phyloP scores from a whole-genome alignment of 2,888 invertebrate genomes.

The Timema cristinae region DNA sequence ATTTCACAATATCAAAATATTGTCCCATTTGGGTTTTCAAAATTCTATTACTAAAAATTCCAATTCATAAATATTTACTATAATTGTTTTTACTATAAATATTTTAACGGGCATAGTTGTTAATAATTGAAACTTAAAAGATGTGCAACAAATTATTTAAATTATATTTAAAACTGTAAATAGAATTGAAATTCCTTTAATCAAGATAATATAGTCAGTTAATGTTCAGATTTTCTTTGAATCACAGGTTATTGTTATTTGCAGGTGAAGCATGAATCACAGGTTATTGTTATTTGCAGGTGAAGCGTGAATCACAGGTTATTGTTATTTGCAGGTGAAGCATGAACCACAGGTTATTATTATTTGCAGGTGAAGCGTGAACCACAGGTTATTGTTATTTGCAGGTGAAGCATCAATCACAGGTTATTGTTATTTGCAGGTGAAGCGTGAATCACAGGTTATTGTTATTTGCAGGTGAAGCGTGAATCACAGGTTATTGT shows the following conservation, averaged over 20 bases:
- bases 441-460: slow-evolving; percentile 55
- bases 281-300: slow-evolving; percentile 45
- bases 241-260: slow-evolving; percentile 24
- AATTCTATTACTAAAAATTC: no score
- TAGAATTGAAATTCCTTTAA: no score
- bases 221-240: no score
- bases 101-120: no score
- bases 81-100: no score
- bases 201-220: no score
- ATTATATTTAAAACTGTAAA: no score
- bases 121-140: no score
- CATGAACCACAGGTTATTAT: slow-evolving; percentile 33
- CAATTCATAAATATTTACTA: no score
- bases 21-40: no score
- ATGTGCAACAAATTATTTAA: no score
- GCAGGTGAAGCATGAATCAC: slow-evolving; percentile 58
- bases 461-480: slow-evolving; percentile 57
- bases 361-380: slow-evolving; percentile 62
- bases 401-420: slow-evolving; percentile 58
- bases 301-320: slow-evolving; percentile 55
- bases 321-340: slow-evolving; percentile 57
- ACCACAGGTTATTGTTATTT: slow-evolving; percentile 24
- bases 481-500: slow-evolving; percentile 43
- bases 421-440: slow-evolving; percentile 45
- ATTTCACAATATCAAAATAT: no score